These are phyloP conservation scores for Drosophila watanabei DNA, from an alignment of 1,140 invertebrate genomes.

Conservation along the genomic window DNA sequence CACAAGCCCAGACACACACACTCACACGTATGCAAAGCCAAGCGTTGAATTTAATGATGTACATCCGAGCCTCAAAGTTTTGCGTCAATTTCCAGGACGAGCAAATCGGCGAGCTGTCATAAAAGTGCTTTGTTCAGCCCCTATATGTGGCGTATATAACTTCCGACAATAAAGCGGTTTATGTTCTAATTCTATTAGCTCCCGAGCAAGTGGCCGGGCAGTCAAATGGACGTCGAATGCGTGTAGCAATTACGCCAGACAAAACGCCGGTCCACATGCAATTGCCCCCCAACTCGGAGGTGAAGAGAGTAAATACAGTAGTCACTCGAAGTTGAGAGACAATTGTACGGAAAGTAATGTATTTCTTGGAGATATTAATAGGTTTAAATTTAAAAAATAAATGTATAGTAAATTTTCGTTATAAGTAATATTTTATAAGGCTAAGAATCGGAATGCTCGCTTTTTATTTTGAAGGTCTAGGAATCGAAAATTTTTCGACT, in stretches of 20 bases:
- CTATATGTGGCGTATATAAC: conserved; percentile 25
- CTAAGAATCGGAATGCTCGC: too few relatives aligned
- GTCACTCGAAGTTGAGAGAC: neutral
- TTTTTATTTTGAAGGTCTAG: neutral
- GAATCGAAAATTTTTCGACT: neutral
- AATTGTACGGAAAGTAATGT: neutral
- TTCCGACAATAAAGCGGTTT: conserved; percentile 77
- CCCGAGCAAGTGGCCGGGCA: conserved; percentile 53
- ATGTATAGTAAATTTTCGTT: neutral
- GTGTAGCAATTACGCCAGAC: conserved; percentile 70
- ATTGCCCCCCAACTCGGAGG: conserved; percentile 10
- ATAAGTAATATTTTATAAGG: neutral
- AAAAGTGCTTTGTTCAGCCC: conserved; percentile 53
- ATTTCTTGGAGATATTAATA: neutral
- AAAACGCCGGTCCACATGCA: conserved; percentile 43
- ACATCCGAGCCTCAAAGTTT: conserved; percentile 45
- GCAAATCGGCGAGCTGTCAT: conserved; percentile 71
- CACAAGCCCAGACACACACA: conserved; percentile 4
- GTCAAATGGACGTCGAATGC: conserved; percentile 45
- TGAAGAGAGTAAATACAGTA: neutral
- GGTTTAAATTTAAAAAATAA: neutral
- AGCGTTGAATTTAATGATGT: conserved; percentile 62
- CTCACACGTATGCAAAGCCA: conserved; percentile 48
- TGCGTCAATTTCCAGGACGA: conserved; percentile 57
- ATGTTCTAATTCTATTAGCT: conserved; percentile 81